These are phyloP conservation scores for Tragulus kanchil DNA, from an alignment of 2,113 vertebrate genomes.

Conservation along the genomic window DNA sequence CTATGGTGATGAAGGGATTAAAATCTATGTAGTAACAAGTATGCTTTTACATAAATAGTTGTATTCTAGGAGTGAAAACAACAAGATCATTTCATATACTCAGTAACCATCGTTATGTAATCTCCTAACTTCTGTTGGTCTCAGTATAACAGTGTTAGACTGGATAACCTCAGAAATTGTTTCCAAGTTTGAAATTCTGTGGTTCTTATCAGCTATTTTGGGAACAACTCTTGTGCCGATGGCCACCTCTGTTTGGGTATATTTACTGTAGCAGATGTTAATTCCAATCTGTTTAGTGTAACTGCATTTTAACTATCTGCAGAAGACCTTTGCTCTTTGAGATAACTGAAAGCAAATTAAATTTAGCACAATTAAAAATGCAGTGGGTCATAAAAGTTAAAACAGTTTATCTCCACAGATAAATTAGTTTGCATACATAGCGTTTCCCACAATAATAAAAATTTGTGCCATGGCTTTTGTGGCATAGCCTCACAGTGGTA, in stretches of 20 bases:
- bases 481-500: background rate
- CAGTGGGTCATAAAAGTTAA: slow-evolving; percentile 68
- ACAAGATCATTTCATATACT: background rate
- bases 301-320: slow-evolving; percentile 70
- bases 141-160: background rate
- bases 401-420: slow-evolving; percentile 56
- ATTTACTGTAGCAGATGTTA: slow-evolving; percentile 34
- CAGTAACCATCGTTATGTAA: background rate
- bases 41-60: background rate
- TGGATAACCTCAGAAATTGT: background rate
- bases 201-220: background rate
- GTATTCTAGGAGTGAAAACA: background rate
- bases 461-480: slow-evolving; percentile 7
- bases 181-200: slow-evolving; percentile 51
- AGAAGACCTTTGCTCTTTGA: slow-evolving; percentile 63
- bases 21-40: background rate
- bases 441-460: slow-evolving; percentile 52
- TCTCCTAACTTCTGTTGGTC: background rate
- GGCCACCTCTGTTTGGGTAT: background rate
- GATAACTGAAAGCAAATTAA: slow-evolving; percentile 68
- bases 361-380: slow-evolving; percentile 53
- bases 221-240: background rate
- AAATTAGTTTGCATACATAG: slow-evolving; percentile 42
- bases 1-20: background rate
- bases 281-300: slow-evolving; percentile 56